These are phyloP conservation scores for Asobara japonica DNA, from an alignment of 1,140 invertebrate genomes.

Conservation along the genomic window DNA sequence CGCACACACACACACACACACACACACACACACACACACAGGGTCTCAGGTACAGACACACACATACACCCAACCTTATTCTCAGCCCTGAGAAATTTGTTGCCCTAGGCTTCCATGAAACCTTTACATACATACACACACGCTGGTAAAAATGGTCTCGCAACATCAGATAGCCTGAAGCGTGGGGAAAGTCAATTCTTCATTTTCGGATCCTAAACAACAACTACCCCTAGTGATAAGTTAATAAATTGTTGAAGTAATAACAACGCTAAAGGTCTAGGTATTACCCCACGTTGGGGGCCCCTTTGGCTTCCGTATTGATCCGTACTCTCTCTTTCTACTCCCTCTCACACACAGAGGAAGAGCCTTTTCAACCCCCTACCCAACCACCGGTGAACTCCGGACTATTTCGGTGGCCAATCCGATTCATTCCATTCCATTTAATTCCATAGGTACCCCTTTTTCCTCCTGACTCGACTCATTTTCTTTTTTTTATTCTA, in stretches of 20 bases:
- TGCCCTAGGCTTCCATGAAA: too few species aligned
- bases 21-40: too few species aligned
- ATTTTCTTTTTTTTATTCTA: background rate
- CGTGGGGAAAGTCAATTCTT: too few species aligned
- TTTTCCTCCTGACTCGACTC: constrained; percentile 28
- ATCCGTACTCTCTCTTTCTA: constrained; percentile 30
- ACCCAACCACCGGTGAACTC: constrained; percentile 22
- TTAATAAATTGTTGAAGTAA: background rate
- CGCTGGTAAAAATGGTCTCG: too few species aligned
- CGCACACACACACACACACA: too few species aligned
- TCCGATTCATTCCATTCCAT: constrained; percentile 42
- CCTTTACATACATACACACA: too few species aligned
- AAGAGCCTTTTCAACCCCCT: background rate
- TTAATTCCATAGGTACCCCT: constrained; percentile 31
- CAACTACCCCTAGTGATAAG: too few species aligned
- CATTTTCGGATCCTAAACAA: too few species aligned
- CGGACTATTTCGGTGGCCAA: constrained; percentile 47
- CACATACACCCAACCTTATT: too few species aligned
- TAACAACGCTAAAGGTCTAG: background rate
- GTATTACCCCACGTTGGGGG: background rate
- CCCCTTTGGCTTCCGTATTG: background rate
- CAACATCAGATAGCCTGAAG: too few species aligned
- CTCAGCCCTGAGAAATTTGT: too few species aligned
- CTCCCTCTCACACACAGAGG: constrained; percentile 14
- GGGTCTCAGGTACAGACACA: too few species aligned